Percentiles rank a stretch among this genome's conserved stretches.
phyloP scores from a whole-genome alignment of 2,888 invertebrate genomes.

The Ceratothoa steindachneri region DNA sequence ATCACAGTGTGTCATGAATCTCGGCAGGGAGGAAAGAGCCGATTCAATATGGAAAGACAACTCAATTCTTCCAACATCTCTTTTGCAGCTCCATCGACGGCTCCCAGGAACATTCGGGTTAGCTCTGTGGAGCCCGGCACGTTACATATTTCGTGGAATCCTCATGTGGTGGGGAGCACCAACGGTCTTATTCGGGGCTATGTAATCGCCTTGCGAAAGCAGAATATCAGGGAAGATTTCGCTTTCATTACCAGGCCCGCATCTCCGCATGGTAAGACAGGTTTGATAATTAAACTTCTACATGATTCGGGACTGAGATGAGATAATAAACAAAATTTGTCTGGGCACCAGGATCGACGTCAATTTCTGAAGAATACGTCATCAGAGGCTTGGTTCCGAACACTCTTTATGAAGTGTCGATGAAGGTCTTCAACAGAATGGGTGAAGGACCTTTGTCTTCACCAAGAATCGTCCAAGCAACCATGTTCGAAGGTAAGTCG shows the following conservation, averaged over 20 bases:
- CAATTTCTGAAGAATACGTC: slow-evolving; percentile 25
- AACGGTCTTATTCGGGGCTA: slow-evolving; percentile 35
- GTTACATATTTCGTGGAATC: slow-evolving; percentile 27
- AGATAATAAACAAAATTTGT: slow-evolving; percentile 18
- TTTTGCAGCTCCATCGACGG: slow-evolving; percentile 28
- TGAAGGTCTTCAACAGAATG: slow-evolving; percentile 73
- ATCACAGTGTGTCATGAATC: too few species aligned
- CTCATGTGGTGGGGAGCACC: slow-evolving; percentile 17
- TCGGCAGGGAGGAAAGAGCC: too few species aligned
- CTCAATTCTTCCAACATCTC: too few species aligned
- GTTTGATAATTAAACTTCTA: too few species aligned
- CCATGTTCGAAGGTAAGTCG: slow-evolving; percentile 72
- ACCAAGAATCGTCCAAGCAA: slow-evolving; percentile 67
- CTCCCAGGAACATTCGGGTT: slow-evolving; percentile 29
- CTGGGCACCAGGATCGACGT: slow-evolving; percentile 15
- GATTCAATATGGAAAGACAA: neutral
- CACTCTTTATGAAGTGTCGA: slow-evolving; percentile 72
- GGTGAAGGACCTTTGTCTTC: slow-evolving; percentile 70
- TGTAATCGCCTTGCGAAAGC: slow-evolving; percentile 34
- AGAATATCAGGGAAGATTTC: slow-evolving; percentile 49
- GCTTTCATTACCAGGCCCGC: slow-evolving; percentile 30
- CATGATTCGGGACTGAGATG: slow-evolving; percentile 28
- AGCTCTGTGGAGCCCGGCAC: slow-evolving; percentile 17
- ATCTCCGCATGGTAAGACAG: neutral
- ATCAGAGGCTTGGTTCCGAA: slow-evolving; percentile 62